Conservation (phyloP, 2,888 invertebrate species). For the Xylophagus ater region DNA sequence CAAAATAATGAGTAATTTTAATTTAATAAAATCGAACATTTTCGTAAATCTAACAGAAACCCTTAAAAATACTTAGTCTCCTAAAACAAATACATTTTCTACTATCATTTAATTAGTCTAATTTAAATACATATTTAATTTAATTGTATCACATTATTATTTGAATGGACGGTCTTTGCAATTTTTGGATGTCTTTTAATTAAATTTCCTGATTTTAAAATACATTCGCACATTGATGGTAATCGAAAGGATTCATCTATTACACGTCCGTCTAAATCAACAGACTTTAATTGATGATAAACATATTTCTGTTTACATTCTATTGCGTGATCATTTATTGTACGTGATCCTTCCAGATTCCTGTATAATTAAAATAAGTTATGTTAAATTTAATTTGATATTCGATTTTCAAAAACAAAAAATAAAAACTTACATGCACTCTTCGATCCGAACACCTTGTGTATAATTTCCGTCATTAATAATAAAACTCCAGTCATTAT, state of each 20-base stretch:
- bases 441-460: constrained; percentile 2
- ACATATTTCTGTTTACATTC: constrained; percentile 50
- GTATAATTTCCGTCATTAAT: not conserved
- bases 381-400: constrained; percentile 19
- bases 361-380: constrained; percentile 36
- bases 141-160: too few species aligned
- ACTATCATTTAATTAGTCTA: too few species aligned
- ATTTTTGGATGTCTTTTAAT: too few species aligned
- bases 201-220: constrained; percentile 23
- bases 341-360: constrained; percentile 40
- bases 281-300: constrained; percentile 43
- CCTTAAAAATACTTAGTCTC: too few species aligned
- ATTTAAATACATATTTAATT: too few species aligned
- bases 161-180: too few species aligned
- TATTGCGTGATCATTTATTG: constrained; percentile 40
- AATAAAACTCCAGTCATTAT: not conserved
- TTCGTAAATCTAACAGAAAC: too few species aligned
- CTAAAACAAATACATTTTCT: too few species aligned
- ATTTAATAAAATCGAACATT: too few species aligned
- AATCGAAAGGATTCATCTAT: constrained; percentile 46
- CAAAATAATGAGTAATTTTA: too few species aligned
- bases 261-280: constrained; percentile 38
- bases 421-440: not conserved
- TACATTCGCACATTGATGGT: constrained; percentile 68
- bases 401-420: constrained; percentile 1